Evolutionary conservation across 2,797 vertebrate species (phyloP).

Genomic region (Pitangus sulphuratus): DNA sequence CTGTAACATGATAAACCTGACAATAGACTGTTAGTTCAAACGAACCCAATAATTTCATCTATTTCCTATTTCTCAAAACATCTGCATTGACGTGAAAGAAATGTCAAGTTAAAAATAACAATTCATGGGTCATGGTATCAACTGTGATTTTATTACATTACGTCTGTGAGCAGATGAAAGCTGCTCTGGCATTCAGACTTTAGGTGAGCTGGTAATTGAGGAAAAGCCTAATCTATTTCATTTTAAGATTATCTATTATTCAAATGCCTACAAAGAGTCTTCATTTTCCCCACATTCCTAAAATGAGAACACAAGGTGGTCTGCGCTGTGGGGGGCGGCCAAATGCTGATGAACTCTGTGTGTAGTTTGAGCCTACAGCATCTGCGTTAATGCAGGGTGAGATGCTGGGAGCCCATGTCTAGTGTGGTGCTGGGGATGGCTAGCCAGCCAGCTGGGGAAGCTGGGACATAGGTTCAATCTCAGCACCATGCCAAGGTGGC

Average conservation of each 20-base stretch:
- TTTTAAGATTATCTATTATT: constrained; percentile 27
- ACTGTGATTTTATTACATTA: constrained; percentile 20
- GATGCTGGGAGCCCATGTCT: background rate
- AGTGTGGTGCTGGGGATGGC: background rate
- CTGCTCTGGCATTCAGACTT: constrained; percentile 2
- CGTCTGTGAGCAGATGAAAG: background rate
- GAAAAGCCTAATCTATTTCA: constrained; percentile 25
- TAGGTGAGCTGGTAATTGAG: background rate
- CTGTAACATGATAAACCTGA: constrained; percentile 52
- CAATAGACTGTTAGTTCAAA: constrained; percentile 55
- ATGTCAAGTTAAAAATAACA: constrained; percentile 69
- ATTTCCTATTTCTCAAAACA: constrained; percentile 42
- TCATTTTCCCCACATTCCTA: background rate
- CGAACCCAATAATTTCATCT: constrained; percentile 49
- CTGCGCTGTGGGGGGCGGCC: background rate
- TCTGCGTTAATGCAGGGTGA: fast-evolving
- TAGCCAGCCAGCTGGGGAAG: background rate
- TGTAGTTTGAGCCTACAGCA: background rate
- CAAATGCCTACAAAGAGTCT: background rate
- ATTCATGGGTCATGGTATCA: constrained; percentile 26
- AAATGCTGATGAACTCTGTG: background rate
- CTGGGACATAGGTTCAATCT: background rate
- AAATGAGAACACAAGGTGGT: background rate
- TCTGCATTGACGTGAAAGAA: constrained; percentile 56
- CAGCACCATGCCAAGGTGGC: fast-evolving